phyloP scores from a whole-genome alignment of 2,888 invertebrate species.

The Elaeidobius kamerunicus region DNA sequence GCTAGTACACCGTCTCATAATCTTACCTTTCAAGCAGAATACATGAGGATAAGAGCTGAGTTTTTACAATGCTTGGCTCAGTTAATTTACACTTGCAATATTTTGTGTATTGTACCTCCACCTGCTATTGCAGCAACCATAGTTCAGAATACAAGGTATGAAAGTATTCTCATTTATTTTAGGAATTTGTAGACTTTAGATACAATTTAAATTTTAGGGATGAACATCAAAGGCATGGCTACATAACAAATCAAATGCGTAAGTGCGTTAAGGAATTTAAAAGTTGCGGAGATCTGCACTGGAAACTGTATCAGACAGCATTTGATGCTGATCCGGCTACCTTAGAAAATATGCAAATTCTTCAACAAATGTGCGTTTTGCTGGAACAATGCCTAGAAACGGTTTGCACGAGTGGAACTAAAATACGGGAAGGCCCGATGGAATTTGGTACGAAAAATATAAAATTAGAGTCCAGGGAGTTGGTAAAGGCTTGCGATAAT shows the following conservation, averaged over 20 bases:
- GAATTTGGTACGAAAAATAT: conserved; percentile 47
- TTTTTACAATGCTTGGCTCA: conserved; percentile 67
- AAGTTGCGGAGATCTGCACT: conserved; percentile 68
- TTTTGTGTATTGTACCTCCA: conserved; percentile 85
- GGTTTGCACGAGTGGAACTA: conserved; percentile 55
- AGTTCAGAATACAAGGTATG: conserved; percentile 65
- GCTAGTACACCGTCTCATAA: conserved; percentile 63
- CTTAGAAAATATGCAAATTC: conserved; percentile 67
- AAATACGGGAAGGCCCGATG: conserved; percentile 43
- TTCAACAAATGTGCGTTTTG: conserved; percentile 76
- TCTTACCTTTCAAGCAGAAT: conserved; percentile 73
- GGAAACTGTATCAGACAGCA: conserved; percentile 75
- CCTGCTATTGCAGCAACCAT: conserved; percentile 86
- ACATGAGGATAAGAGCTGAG: conserved; percentile 69
- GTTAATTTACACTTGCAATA: conserved; percentile 66
- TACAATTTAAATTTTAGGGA: conserved; percentile 47
- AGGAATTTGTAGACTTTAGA: neutral
- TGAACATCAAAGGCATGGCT: conserved; percentile 74
- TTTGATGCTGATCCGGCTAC: conserved; percentile 84
- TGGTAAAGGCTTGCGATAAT: conserved; percentile 49
- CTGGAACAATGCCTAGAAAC: conserved; percentile 74
- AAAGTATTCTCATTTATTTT: neutral
- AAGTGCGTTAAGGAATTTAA: conserved; percentile 73
- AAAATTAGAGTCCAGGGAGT: conserved; percentile 50
- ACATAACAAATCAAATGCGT: conserved; percentile 73